Conservation (phyloP, 2,797 vertebrate species). For the Danio tinwini region DNA sequence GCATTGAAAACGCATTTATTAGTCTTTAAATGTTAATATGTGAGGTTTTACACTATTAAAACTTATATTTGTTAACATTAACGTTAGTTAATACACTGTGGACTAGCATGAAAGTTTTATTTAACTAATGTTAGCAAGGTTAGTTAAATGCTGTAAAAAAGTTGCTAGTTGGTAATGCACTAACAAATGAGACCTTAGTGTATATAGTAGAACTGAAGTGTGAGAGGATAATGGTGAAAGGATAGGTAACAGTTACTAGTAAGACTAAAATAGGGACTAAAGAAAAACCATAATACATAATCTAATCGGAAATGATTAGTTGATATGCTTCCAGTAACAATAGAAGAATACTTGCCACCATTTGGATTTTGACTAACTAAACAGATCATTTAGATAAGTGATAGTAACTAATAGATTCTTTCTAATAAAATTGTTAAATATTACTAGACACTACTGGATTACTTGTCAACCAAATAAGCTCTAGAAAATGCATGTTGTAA, state of each 20-base stretch:
- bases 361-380: neutral
- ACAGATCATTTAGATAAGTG: neutral
- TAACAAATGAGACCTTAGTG: too few species aligned
- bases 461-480: neutral
- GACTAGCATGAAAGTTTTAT: too few species aligned
- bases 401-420: neutral
- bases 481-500: neutral
- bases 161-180: too few species aligned
- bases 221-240: too few species aligned
- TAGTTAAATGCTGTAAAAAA: too few species aligned
- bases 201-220: too few species aligned
- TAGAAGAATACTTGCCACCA: neutral
- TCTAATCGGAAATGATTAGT: neutral
- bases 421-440: neutral
- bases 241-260: neutral
- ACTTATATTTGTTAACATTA: too few species aligned
- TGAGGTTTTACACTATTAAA: too few species aligned
- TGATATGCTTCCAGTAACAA: slow-evolving; percentile 1
- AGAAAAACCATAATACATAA: neutral
- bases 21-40: too few species aligned
- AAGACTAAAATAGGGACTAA: neutral
- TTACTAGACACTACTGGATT: neutral
- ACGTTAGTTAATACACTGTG: too few species aligned
- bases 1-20: too few species aligned
- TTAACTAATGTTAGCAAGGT: too few species aligned